Conservation (phyloP, 2,888 invertebrate genomes). For the Tipula lateralis region DNA sequence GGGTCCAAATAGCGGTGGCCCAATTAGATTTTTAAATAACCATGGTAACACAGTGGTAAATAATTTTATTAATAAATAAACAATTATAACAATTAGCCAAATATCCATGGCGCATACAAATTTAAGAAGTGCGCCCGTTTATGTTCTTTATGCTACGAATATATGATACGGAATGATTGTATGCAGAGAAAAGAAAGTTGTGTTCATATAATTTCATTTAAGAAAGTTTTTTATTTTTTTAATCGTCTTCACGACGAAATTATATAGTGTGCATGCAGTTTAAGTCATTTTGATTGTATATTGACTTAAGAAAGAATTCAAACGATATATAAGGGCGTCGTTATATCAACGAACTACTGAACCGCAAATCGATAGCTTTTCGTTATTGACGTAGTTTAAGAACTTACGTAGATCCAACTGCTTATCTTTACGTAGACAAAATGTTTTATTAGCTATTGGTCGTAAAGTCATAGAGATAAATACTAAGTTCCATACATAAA, state of each 20-base stretch:
- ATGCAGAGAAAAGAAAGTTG: neutral
- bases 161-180: neutral
- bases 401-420: too few species aligned
- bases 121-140: neutral
- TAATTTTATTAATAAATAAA: neutral
- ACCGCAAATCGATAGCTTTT: too few species aligned
- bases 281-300: neutral
- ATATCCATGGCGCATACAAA: neutral
- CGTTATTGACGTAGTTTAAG: too few species aligned
- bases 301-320: neutral
- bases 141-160: neutral
- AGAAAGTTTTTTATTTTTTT: neutral
- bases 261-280: neutral
- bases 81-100: neutral
- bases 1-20: conserved; percentile 55
- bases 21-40: conserved; percentile 50
- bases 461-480: too few species aligned
- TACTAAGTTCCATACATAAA: too few species aligned
- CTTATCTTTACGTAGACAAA: too few species aligned
- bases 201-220: neutral
- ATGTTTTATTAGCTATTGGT: too few species aligned
- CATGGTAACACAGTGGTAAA: conserved; percentile 36
- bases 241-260: neutral
- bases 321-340: neutral
- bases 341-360: neutral